phyloP scores from a whole-genome alignment of 2,888 invertebrate species.

The Patella caerulea region DNA sequence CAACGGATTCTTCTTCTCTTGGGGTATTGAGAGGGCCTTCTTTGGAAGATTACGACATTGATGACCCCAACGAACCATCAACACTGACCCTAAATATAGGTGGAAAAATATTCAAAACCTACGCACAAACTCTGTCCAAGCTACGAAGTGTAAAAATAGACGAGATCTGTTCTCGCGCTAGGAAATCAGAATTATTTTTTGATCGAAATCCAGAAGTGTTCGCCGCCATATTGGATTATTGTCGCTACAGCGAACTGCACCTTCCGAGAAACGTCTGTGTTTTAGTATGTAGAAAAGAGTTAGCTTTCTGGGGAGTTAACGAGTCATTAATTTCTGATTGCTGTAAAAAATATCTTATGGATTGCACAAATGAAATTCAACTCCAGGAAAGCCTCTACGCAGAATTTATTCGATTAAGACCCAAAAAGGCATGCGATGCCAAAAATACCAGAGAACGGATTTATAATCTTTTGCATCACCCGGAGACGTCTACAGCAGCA shows the following conservation, averaged over 20 bases:
- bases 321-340: constrained; percentile 44
- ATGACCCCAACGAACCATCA: background rate
- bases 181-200: constrained; percentile 45
- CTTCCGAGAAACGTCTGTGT: constrained; percentile 47
- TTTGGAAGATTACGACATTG: too few relatives aligned
- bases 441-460: constrained; percentile 23
- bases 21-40: too few relatives aligned
- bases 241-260: constrained; percentile 51
- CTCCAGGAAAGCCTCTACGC: constrained; percentile 40
- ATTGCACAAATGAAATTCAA: constrained; percentile 40
- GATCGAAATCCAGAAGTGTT: constrained; percentile 55
- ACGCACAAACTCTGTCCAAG: constrained; percentile 7
- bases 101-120: constrained; percentile 24
- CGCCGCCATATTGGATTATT: constrained; percentile 46
- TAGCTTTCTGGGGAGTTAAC: constrained; percentile 50
- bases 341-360: constrained; percentile 46
- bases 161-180: background rate
- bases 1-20: too few relatives aligned
- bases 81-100: constrained; percentile 25
- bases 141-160: background rate
- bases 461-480: constrained; percentile 49
- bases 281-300: constrained; percentile 40
- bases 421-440: constrained; percentile 12
- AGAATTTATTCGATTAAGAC: constrained; percentile 38
- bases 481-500: constrained; percentile 41